phyloP scores from a whole-genome alignment of 2,888 invertebrate genomes.

The Eupithecia subfuscata region DNA sequence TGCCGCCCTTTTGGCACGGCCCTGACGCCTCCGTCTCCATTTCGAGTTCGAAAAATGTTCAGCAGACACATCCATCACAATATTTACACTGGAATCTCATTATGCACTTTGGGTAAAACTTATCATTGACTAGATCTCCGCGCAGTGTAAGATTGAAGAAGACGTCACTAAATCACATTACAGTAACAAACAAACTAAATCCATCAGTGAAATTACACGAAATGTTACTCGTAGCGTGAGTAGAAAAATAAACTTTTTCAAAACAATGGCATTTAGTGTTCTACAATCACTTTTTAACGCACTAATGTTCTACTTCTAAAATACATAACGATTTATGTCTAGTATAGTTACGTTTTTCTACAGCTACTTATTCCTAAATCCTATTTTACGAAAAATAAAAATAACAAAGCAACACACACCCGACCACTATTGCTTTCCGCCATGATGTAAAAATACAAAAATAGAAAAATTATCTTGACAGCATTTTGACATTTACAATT shows the following conservation, averaged over 20 bases:
- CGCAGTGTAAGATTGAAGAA: neutral
- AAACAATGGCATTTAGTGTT: constrained; percentile 20
- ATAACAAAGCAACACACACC: constrained; percentile 77
- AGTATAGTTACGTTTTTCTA: constrained; percentile 19
- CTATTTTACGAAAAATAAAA: constrained; percentile 51
- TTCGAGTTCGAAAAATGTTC: constrained; percentile 54
- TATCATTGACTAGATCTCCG: constrained; percentile 17
- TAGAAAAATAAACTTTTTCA: constrained; percentile 16
- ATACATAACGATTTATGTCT: constrained; percentile 14
- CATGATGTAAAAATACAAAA: constrained; percentile 47
- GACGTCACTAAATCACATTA: constrained; percentile 21
- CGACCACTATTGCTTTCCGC: constrained; percentile 72
- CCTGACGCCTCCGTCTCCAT: constrained; percentile 66
- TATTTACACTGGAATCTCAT: constrained; percentile 56
- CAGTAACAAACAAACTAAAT: constrained; percentile 23
- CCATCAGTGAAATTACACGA: constrained; percentile 39
- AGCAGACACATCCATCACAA: constrained; percentile 62
- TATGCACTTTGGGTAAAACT: constrained; percentile 35
- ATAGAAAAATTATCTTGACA: constrained; percentile 40
- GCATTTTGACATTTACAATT: constrained; percentile 48
- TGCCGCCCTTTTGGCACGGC: constrained; percentile 81
- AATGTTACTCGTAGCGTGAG: constrained; percentile 39
- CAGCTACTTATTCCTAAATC: constrained; percentile 16
- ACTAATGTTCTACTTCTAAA: constrained; percentile 3
- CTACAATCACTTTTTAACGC: neutral